Base-by-base conservation (phyloP, 1,140 invertebrate genomes). In the Pomacea maculata region DNA sequence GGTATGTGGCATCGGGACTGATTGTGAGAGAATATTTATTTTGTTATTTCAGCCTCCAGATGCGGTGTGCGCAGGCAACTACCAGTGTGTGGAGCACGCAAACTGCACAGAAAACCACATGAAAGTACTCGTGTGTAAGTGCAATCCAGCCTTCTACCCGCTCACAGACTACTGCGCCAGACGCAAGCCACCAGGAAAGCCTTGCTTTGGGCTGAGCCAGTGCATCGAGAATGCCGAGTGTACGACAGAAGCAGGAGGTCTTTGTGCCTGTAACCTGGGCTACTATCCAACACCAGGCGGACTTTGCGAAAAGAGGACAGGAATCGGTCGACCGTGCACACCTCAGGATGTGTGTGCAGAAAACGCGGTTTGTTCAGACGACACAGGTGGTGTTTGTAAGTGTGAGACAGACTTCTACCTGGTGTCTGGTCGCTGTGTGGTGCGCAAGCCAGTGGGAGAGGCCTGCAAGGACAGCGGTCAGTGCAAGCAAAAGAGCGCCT, bases 51-150 rank as follows among this genome's bases (percentile, higher is more conserved):
- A 78, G 71, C 65, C 72, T 6, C 81, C 81, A 3, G 57, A 67
- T 34, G 71, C 45, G 8, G n/a, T 74, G 17, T 82, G 81, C 45
- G 34, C 55, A 8, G 63, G 29, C 6, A 73, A 78, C 65, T 70
- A 70, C 72, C 81, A 82, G 73, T 82, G 81, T 67, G 81, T 82
- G n/a, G 75, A 65, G 12, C 67, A 82, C 52, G 72, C 77, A 45
- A 79, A 77, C 57, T 82, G 81, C 65, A 57, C 73, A 54, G 78
- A 75, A 55, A 68, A 64, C 34, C 19, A 63, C 1, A 55, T 75
- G 64, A 79, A 79, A 17, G 61, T 25, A 1, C 29, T 75, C 57
- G n/a, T 83, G 45, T 83, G 82, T 68, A 74, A 63, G 29, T 83
- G 82, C 29, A 75, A 77, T 45, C 4, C 64, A 21, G 82, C 78